A percentile compares a stretch with the other conserved stretches of the same genome.
Evolutionary conservation across 2,888 invertebrate species (phyloP).

Genomic region (Oscheius sp.): DNA sequence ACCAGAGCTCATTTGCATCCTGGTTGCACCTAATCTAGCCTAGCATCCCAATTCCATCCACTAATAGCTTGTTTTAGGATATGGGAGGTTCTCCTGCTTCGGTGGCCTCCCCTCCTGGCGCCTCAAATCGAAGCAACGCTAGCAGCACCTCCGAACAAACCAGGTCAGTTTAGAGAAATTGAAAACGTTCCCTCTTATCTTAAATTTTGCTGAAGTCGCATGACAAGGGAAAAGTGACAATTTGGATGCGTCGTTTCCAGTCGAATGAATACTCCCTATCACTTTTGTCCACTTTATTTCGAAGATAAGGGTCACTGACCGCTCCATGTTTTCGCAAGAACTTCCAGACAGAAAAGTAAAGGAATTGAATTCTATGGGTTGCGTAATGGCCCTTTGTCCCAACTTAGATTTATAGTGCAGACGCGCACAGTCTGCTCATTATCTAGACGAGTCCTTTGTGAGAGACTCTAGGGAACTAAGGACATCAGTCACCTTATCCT

Average conservation of each 20-base stretch:
- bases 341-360: not conserved
- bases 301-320: conserved; percentile 22
- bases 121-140: conserved; percentile 54
- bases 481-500: not conserved
- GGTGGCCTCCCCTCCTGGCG: conserved; percentile 47
- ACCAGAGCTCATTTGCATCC: conserved; percentile 12
- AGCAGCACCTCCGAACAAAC: conserved; percentile 57
- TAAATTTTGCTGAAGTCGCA: not conserved
- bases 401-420: not conserved
- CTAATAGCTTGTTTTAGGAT: conserved; percentile 31
- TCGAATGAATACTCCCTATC: not conserved
- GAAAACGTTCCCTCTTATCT: conserved; percentile 1
- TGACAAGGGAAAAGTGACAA: not conserved
- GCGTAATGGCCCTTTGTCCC: conserved; percentile 7
- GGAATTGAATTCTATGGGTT: not conserved
- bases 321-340: not conserved
- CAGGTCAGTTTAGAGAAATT: conserved; percentile 42
- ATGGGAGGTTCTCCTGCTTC: conserved; percentile 49
- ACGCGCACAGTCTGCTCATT: not conserved
- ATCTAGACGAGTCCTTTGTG: conserved; percentile 12
- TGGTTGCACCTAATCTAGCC: not conserved
- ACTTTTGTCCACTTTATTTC: conserved; percentile 6
- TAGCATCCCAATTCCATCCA: not conserved
- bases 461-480: conserved; percentile 11
- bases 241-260: not conserved